Conservation (phyloP, 2,113 vertebrate species). For the Helogale parvula region DNA sequence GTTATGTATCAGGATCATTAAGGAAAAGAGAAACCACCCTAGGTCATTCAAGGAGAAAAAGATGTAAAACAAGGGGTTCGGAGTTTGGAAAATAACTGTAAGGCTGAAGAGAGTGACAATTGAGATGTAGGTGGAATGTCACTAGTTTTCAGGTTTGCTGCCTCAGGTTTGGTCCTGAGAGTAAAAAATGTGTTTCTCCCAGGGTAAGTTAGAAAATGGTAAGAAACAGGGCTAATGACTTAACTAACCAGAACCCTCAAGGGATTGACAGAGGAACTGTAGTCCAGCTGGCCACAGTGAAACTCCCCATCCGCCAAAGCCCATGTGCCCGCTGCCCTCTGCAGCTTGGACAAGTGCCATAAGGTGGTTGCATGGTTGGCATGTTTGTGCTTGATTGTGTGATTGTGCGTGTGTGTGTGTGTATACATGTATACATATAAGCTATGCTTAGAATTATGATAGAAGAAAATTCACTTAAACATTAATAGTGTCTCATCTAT, state of each 20-base stretch:
- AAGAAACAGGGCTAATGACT: background rate
- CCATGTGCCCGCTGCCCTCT: background rate
- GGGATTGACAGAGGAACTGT: background rate
- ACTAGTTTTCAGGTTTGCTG: background rate
- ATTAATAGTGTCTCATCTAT: background rate
- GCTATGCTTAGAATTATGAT: background rate
- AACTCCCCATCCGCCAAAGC: background rate
- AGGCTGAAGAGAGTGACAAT: background rate
- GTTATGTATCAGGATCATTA: background rate
- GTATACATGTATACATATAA: background rate
- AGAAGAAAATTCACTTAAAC: constrained; percentile 35
- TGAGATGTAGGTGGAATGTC: background rate
- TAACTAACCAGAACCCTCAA: background rate
- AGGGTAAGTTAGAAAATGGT: background rate
- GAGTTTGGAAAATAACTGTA: background rate
- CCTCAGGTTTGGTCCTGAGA: background rate
- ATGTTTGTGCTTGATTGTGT: background rate
- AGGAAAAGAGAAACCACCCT: background rate
- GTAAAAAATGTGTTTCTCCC: background rate
- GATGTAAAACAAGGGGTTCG: background rate
- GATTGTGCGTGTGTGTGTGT: background rate
- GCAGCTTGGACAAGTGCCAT: background rate
- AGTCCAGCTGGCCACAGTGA: background rate
- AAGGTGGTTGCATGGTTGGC: background rate
- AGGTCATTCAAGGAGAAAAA: constrained; percentile 27